Evolutionary conservation across 1,140 invertebrate genomes (phyloP), one percentile per base, ranked within the genome.

Genomic region (Asbolus verrucosus): DNA sequence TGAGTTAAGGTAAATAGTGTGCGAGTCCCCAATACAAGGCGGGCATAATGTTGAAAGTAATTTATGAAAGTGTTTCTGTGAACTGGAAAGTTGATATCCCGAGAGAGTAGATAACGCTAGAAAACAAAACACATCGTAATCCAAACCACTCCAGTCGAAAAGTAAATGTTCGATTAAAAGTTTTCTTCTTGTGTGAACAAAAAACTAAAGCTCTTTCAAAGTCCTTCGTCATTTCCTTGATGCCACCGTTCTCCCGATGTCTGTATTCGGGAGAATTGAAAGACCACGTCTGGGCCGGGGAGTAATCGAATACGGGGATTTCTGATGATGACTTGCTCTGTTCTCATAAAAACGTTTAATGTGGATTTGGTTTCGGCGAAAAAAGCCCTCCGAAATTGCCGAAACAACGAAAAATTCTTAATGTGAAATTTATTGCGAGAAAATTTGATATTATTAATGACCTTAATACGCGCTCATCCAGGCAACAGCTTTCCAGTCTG

Each of bases 131-230:
- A 77, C 75, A 63, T 75, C 75, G 73, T 75, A 75, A 73, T 72
- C 71, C 69, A 43, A 65, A 54, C 70, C 41, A 46, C 69, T 67
- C 38, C 67, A 72, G 67, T 68, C 66, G 69, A 71, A 67, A 66
- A 70, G 69, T 73, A 75, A 75, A 75, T 76, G 71, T 73, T 77
- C 74, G 74, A 76, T 77, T 76, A 73, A 76, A 77, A 77, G 69
- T 77, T 77, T 76, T 70, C 71, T 31, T 18, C 31, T 15, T 31
- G 8, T 36, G 54, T 9, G 33, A 36, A 36, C 33, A 61, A 36
- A 59, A 61, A 61, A 61, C 14, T 14, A 36, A 33, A 36, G 24
- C 54, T 61, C 24, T 61, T 33, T 61, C 24, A 33, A 36, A 33
- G 54, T 61, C 54, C 31, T 31, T 18, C 31, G 54, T 33, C 54